Conservation (phyloP, 2,888 invertebrate genomes). For the Xylocampa areola region DNA sequence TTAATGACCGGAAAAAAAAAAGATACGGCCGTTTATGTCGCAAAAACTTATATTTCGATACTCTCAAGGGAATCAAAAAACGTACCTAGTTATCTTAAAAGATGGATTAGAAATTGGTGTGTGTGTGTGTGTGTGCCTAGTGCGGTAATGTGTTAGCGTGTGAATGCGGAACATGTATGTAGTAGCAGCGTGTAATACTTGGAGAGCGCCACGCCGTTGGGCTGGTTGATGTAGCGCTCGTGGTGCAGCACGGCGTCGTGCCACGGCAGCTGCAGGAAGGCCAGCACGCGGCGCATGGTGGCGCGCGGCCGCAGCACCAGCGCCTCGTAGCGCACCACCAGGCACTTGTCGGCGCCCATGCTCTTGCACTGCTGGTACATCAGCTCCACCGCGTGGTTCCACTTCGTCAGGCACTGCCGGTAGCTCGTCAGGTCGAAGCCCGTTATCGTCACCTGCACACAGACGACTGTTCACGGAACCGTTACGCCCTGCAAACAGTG, state of each 20-base stretch:
- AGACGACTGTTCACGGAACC: background rate
- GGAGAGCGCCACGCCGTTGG: constrained; percentile 97
- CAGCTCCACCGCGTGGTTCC: constrained; percentile 98
- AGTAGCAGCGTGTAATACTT: constrained; percentile 91
- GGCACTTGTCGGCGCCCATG: constrained; percentile 93
- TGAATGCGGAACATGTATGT: too few relatives aligned
- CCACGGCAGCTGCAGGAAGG: constrained; percentile 98
- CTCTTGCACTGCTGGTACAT: constrained; percentile 98
- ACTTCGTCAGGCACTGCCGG: constrained; percentile 98
- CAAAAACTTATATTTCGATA: too few relatives aligned
- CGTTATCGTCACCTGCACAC: constrained; percentile 91
- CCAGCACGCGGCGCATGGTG: constrained; percentile 96
- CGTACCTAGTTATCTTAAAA: too few relatives aligned
- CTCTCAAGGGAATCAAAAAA: too few relatives aligned
- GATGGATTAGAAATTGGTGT: too few relatives aligned
- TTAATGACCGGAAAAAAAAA: too few relatives aligned
- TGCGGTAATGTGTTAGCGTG: too few relatives aligned
- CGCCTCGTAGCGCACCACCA: constrained; percentile 98
- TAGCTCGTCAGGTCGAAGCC: constrained; percentile 98
- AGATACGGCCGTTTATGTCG: too few relatives aligned
- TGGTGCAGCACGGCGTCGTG: constrained; percentile 98
- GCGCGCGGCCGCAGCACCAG: constrained; percentile 97
- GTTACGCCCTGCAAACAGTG: too few relatives aligned
- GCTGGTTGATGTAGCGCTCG: constrained; percentile 98
- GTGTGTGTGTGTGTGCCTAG: too few relatives aligned